Base-by-base conservation (phyloP, 2,888 invertebrate genomes). In the Orthonevra nobilis region DNA sequence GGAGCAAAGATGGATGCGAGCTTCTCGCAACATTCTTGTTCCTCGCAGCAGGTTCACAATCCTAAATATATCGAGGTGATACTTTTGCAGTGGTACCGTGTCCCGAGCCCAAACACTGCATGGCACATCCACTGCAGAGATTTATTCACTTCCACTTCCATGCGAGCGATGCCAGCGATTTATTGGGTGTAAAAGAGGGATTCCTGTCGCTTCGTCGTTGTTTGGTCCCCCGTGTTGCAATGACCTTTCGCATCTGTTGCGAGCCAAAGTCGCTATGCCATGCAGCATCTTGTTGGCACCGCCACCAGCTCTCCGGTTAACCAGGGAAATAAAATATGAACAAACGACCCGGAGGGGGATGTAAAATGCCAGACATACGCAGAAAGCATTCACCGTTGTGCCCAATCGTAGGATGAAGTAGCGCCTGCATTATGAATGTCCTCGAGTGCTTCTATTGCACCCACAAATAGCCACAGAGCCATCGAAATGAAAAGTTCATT, bases 401-500 rank as follows among this genome's bases (percentile, higher is more conserved):
- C n/a, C n/a, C n/a, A n/a, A 72, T 26, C 48, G 52, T 79, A 73
- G 66, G 66, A 73, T 79, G 52, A 30, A 40, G 44, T 48, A 54
- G 60, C 58, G 46, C 14, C 38, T 79, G 79, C 79, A 73, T 73
- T 79, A 79, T 79, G 61, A 79, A 73, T 73, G 73, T 68, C 73
- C 73, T 73, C 73, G 66, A 79, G 73, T 56, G 73, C 61, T 73
- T 79, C 79, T 79, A 79, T 79, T 79, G 54, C 79, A 73, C 73
- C 79, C 73, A 56, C 73, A 79, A 79, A 79, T 50, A 61, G 73
- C 79, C 79, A 52, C 74, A 58, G 60, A 38, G 19, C 50, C 61
- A 74, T 73, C 56, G 79, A 81, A 83, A 83, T 83, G 82, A 82
- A 82, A 83, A 79, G 81, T 82, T 81, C 81, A 82, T 83, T 82